Conservation (phyloP, 2,888 invertebrate genomes). For the Laothoe populi region DNA sequence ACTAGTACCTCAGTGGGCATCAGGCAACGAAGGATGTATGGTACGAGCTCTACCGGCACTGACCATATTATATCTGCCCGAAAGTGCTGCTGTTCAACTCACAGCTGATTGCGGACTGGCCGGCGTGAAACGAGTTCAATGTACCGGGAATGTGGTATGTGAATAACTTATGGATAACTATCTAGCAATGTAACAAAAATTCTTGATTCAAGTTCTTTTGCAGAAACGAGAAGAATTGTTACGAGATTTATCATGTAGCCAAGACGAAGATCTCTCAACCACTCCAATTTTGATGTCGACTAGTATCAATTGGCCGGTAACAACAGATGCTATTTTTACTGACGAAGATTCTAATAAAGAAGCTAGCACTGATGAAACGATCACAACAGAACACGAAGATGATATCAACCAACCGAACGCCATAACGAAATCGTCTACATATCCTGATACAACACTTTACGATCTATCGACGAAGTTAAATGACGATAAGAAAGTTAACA, state of each 20-base stretch:
- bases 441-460: constrained; percentile 37
- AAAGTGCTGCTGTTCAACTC: constrained; percentile 90
- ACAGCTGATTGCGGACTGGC: constrained; percentile 91
- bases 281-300: constrained; percentile 48
- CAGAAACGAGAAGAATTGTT: constrained; percentile 87
- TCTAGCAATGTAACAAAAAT: background rate
- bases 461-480: constrained; percentile 34
- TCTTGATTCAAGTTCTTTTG: constrained; percentile 38
- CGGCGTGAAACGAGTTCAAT: constrained; percentile 89
- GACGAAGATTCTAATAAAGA: constrained; percentile 64
- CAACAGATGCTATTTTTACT: constrained; percentile 52
- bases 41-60: constrained; percentile 89
- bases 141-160: constrained; percentile 90
- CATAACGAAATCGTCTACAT: constrained; percentile 46
- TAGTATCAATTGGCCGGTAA: constrained; percentile 50
- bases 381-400: constrained; percentile 59
- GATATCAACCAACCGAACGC: constrained; percentile 53
- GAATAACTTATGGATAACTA: constrained; percentile 9
- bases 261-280: constrained; percentile 73
- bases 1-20: constrained; percentile 91
- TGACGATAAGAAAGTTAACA: constrained; percentile 44
- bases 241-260: constrained; percentile 84
- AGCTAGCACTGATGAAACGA: constrained; percentile 56
- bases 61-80: constrained; percentile 90
- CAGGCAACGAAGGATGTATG: constrained; percentile 87